phyloP scores from a whole-genome alignment of 2,888 invertebrate species.

The Esperia sulphurella region DNA sequence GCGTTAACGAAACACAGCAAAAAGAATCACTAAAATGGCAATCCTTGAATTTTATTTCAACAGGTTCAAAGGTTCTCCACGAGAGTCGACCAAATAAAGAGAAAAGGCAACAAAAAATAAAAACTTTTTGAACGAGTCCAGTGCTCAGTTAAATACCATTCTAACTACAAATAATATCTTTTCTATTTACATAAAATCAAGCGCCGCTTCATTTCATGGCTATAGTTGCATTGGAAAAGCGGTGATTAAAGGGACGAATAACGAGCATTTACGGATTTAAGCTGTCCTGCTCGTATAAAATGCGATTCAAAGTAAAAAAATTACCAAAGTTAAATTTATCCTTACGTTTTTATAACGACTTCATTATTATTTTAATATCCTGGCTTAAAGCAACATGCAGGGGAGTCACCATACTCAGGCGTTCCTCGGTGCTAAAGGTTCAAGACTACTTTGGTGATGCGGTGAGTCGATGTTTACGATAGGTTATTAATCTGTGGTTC shows the following conservation, averaged over 20 bases:
- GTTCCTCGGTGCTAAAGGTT: too few species aligned
- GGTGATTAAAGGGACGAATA: constrained; percentile 2
- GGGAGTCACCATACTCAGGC: too few species aligned
- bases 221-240: background rate
- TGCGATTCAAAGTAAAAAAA: background rate
- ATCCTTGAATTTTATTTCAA: background rate
- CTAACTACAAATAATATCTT: background rate
- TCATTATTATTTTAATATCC: too few species aligned
- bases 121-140: background rate
- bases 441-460: too few species aligned
- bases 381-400: too few species aligned
- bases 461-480: too few species aligned
- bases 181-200: constrained; percentile 1
- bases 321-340: background rate
- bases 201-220: background rate
- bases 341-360: too few species aligned
- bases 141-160: background rate
- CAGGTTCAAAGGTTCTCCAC: background rate
- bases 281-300: background rate
- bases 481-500: too few species aligned
- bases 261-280: constrained; percentile 1
- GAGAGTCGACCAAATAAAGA: too few species aligned
- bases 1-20: too few species aligned
- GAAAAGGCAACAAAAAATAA: too few species aligned
- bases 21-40: too few species aligned